These are phyloP conservation scores for Spermophilus dauricus DNA, from an alignment of 2,113 vertebrate genomes.

Conservation along the genomic window DNA sequence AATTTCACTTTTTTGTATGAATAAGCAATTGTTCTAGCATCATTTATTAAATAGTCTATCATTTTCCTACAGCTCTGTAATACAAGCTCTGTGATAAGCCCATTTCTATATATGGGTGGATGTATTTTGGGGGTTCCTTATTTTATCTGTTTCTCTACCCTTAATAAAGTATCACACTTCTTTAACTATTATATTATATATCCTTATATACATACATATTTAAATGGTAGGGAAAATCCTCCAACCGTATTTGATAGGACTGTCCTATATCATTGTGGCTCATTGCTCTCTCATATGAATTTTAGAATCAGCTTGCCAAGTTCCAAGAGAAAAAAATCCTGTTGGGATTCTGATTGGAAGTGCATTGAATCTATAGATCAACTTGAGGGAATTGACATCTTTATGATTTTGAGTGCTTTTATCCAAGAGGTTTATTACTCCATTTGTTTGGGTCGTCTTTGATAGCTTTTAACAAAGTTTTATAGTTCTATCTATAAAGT, in stretches of 20 bases:
- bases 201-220: too few relatives aligned
- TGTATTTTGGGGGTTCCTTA: background rate
- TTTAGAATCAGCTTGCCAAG: constrained; percentile 23
- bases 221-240: background rate
- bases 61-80: background rate
- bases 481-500: constrained; percentile 66
- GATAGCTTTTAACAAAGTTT: constrained; percentile 67
- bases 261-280: background rate
- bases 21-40: background rate
- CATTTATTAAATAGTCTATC: constrained; percentile 19
- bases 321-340: background rate
- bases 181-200: background rate
- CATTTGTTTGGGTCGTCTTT: constrained; percentile 65
- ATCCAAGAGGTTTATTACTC: constrained; percentile 50
- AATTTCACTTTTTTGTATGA: background rate
- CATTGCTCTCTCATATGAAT: constrained; percentile 27
- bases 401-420: constrained; percentile 62
- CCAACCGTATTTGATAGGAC: background rate
- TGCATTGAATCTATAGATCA: constrained; percentile 35
- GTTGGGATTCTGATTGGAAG: constrained; percentile 1
- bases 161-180: background rate
- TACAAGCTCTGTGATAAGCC: background rate
- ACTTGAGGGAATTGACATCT: constrained; percentile 17
- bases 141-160: background rate
- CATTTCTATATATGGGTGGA: background rate